These are phyloP conservation scores for Zapus hudsonius DNA, from an alignment of 2,113 vertebrate genomes.

Conservation along the genomic window DNA sequence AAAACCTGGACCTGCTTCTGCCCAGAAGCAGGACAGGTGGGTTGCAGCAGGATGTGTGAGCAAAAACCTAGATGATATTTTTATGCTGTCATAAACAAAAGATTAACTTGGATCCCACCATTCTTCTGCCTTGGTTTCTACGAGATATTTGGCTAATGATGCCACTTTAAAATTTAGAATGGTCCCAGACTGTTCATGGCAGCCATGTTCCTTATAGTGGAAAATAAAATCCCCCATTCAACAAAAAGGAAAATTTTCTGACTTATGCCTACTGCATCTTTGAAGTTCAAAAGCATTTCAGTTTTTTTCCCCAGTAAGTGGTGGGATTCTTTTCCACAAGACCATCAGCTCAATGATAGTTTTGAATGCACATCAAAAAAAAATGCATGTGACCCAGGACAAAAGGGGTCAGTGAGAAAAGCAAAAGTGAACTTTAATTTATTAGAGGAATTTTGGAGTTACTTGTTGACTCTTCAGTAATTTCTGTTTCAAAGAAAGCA, in stretches of 20 bases:
- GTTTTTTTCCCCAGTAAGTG: conserved; percentile 25
- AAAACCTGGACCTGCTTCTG: too few relatives aligned
- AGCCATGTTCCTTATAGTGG: background rate
- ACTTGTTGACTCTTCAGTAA: background rate
- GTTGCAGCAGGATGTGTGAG: too few relatives aligned
- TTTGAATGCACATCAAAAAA: conserved; percentile 3
- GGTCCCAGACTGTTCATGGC: background rate
- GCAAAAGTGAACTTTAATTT: background rate
- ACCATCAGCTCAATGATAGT: background rate
- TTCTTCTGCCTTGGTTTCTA: background rate
- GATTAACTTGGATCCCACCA: background rate
- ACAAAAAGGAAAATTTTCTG: conserved; percentile 5
- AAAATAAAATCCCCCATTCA: conserved; percentile 27
- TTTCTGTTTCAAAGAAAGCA: background rate
- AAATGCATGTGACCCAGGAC: background rate
- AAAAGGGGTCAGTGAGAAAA: background rate
- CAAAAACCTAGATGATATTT: too few relatives aligned
- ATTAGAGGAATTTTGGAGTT: conserved; percentile 8
- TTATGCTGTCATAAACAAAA: background rate
- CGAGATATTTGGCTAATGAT: background rate
- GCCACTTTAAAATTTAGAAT: background rate
- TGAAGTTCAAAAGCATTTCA: conserved; percentile 67
- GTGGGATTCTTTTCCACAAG: conserved; percentile 9
- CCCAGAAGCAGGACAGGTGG: too few relatives aligned
- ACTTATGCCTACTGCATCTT: conserved; percentile 24